These are phyloP conservation scores for Blennius ocellaris DNA, from an alignment of 2,113 vertebrate genomes.

Conservation along the genomic window DNA sequence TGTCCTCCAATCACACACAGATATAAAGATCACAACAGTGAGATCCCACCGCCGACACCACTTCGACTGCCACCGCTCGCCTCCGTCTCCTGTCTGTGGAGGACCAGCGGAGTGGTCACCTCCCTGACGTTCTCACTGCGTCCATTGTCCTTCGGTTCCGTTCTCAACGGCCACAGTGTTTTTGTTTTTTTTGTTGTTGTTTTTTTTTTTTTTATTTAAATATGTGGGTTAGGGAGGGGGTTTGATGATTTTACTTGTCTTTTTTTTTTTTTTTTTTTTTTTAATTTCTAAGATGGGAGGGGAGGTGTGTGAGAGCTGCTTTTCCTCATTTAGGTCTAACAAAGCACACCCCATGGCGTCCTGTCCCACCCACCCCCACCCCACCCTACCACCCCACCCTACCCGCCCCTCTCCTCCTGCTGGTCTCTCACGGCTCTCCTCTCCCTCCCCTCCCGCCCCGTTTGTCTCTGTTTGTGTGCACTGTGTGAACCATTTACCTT, in stretches of 20 bases:
- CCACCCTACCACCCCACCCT: conserved; percentile 41
- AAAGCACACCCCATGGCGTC: conserved; percentile 74
- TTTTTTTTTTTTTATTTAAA: conserved; percentile 76
- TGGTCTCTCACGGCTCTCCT: conserved; percentile 58
- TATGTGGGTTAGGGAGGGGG: conserved; percentile 58
- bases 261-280: conserved; percentile 67
- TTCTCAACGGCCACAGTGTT: conserved; percentile 72
- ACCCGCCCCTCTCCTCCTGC: conserved; percentile 42
- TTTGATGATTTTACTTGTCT: conserved; percentile 67
- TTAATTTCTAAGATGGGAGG: conserved; percentile 65
- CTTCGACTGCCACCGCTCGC: conserved; percentile 67
- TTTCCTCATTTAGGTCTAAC: conserved; percentile 72
- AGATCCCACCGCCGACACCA: conserved; percentile 69
- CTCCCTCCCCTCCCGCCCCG: conserved; percentile 44
- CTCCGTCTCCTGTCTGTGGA: conserved; percentile 63
- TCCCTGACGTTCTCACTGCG: conserved; percentile 46
- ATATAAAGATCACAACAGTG: conserved; percentile 71
- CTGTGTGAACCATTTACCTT: conserved; percentile 81
- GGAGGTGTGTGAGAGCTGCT: conserved; percentile 72
- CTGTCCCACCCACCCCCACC: conserved; percentile 39
- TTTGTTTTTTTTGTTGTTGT: conserved; percentile 76
- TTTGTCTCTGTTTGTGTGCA: conserved; percentile 82
- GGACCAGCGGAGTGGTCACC: conserved; percentile 59
- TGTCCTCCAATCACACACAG: conserved; percentile 74
- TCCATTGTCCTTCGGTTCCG: conserved; percentile 54